phyloP scores from a whole-genome alignment of 2,113 vertebrate species.

The Oryctolagus cuniculus region mOryCun1.1 NC_091436.1:70052001-70052500 shows the following conservation, averaged over 20 bases:
- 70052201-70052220: slow-evolving; percentile 65
- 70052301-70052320: slow-evolving; percentile 40
- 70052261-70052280: slow-evolving; percentile 49
- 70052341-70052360: background rate
- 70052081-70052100: slow-evolving; percentile 61
- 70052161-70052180: slow-evolving; percentile 45
- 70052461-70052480: slow-evolving; percentile 33
- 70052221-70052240: slow-evolving; percentile 60
- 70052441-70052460: slow-evolving; percentile 4
- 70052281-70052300: slow-evolving; percentile 33
- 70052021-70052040: slow-evolving; percentile 64
- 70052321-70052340: background rate
- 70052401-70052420: background rate
- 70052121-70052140: slow-evolving; percentile 69
- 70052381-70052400: background rate
- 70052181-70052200: slow-evolving; percentile 63
- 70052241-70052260: slow-evolving; percentile 64
- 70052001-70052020: slow-evolving; percentile 62
- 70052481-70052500: slow-evolving; percentile 44
- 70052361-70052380: background rate
- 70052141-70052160: slow-evolving; percentile 75
- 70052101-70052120: slow-evolving; percentile 64
- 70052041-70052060: slow-evolving; percentile 55
- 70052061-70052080: slow-evolving; percentile 38
- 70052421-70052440: background rate